phyloP scores from a whole-genome alignment of 2,888 invertebrate species.

The Synanthedon myopaeformis region DNA sequence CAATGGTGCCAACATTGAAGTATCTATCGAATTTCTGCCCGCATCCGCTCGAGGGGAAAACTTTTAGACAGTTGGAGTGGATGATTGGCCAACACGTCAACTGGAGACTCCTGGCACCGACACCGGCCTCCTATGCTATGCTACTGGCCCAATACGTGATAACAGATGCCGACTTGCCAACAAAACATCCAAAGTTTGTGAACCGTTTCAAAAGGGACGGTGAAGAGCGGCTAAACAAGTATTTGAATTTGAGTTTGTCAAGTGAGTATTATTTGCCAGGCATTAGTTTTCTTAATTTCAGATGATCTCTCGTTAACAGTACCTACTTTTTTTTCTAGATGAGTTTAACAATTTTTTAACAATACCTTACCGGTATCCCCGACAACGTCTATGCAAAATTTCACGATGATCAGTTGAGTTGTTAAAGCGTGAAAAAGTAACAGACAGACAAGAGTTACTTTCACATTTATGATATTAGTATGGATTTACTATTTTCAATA shows the following conservation, averaged over 20 bases:
- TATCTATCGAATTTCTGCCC: slow-evolving; percentile 43
- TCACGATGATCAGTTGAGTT: too few species aligned
- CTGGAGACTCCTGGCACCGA: slow-evolving; percentile 53
- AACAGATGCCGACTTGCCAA: slow-evolving; percentile 45
- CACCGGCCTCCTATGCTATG: slow-evolving; percentile 50
- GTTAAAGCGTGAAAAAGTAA: too few species aligned
- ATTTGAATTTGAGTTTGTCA: slow-evolving; percentile 53
- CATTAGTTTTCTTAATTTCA: too few species aligned
- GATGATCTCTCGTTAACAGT: too few species aligned
- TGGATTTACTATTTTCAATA: too few species aligned
- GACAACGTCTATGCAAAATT: too few species aligned
- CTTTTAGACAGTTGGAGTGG: slow-evolving; percentile 58
- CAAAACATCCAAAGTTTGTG: slow-evolving; percentile 50
- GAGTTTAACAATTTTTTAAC: too few species aligned
- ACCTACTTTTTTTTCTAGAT: too few species aligned
- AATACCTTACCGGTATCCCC: too few species aligned
- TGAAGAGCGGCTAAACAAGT: slow-evolving; percentile 41
- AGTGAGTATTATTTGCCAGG: too few species aligned
- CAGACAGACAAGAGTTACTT: too few species aligned
- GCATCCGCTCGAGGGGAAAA: slow-evolving; percentile 48
- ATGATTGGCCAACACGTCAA: slow-evolving; percentile 59
- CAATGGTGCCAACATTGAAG: slow-evolving; percentile 48
- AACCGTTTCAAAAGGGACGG: slow-evolving; percentile 50
- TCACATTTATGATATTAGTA: too few species aligned
- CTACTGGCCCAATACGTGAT: slow-evolving; percentile 49